These are phyloP conservation scores for Zhengitettix transpicula DNA, from an alignment of 2,888 invertebrate genomes.

Conservation along the genomic window DNA sequence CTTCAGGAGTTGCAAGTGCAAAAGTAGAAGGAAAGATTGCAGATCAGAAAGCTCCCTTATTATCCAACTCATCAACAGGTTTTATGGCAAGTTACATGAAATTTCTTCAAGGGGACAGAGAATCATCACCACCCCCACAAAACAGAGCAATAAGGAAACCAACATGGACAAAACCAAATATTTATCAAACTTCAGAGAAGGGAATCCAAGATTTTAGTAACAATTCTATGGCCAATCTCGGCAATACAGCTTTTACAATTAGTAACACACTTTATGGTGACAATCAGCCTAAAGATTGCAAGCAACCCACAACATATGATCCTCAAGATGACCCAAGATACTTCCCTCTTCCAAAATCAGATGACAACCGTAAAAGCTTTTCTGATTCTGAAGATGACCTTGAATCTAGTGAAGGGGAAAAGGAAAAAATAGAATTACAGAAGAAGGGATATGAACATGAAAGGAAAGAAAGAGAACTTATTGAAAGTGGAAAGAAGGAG, in stretches of 20 bases:
- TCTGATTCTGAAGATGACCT: constrained; percentile 48
- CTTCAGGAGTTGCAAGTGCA: background rate
- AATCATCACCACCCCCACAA: constrained; percentile 62
- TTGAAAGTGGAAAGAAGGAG: constrained; percentile 1
- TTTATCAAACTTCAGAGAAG: constrained; percentile 8
- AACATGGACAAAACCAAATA: constrained; percentile 39
- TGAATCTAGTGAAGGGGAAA: constrained; percentile 31
- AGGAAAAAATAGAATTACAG: constrained; percentile 2
- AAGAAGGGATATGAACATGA: background rate
- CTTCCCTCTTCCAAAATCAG: constrained; percentile 46
- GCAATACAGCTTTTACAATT: constrained; percentile 17
- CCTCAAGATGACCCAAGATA: constrained; percentile 54
- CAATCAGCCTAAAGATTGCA: constrained; percentile 23
- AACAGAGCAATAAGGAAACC: constrained; percentile 30
- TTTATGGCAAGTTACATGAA: constrained; percentile 80
- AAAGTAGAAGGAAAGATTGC: constrained; percentile 24
- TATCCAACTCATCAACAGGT: constrained; percentile 45
- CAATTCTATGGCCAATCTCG: too few species aligned
- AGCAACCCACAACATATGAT: constrained; percentile 17
- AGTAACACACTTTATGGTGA: constrained; percentile 12
- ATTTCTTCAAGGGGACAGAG: constrained; percentile 67
- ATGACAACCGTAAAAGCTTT: constrained; percentile 41
- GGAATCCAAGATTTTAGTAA: too few species aligned
- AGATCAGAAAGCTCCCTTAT: constrained; percentile 36
- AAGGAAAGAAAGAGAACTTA: constrained; percentile 2